Percentiles rank a stretch among this genome's conserved stretches.
Conservation (phyloP, 2,797 vertebrate species). For the Sebastes jordani region DNA sequence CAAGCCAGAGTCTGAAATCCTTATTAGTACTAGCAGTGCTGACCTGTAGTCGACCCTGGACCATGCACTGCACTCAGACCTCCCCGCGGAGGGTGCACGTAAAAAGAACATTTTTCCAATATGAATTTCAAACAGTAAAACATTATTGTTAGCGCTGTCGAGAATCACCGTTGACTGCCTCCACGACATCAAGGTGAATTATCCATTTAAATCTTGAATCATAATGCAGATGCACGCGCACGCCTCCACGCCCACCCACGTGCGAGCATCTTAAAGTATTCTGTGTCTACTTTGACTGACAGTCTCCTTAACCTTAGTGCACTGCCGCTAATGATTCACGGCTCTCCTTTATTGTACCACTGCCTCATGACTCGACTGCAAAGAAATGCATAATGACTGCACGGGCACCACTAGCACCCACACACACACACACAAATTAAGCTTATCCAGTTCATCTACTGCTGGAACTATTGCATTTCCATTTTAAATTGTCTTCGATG, state of each 20-base stretch:
- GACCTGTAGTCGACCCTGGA: conserved; percentile 30
- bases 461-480: conserved; percentile 12
- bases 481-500: conserved; percentile 38
- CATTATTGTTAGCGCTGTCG: background rate
- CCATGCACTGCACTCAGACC: background rate
- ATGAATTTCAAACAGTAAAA: conserved; percentile 12
- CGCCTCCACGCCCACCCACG: conserved; percentile 2
- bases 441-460: conserved; percentile 32
- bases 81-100: background rate
- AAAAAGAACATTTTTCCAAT: background rate
- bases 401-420: background rate
- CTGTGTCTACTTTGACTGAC: conserved; percentile 57
- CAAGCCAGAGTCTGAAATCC: conserved; percentile 7
- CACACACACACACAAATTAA: conserved; percentile 32
- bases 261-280: conserved; percentile 26
- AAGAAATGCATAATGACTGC: conserved; percentile 51
- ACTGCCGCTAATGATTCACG: conserved; percentile 65
- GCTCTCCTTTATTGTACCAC: conserved; percentile 41
- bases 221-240: conserved; percentile 24
- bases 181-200: conserved; percentile 37
- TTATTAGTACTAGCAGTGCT: conserved; percentile 12
- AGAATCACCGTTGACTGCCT: conserved; percentile 8
- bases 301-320: conserved; percentile 57
- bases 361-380: conserved; percentile 48
- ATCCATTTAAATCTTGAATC: conserved; percentile 33